Evolutionary conservation across 2,797 vertebrate species (phyloP).

Genomic region (Sebastes taczanowskii): DNA sequence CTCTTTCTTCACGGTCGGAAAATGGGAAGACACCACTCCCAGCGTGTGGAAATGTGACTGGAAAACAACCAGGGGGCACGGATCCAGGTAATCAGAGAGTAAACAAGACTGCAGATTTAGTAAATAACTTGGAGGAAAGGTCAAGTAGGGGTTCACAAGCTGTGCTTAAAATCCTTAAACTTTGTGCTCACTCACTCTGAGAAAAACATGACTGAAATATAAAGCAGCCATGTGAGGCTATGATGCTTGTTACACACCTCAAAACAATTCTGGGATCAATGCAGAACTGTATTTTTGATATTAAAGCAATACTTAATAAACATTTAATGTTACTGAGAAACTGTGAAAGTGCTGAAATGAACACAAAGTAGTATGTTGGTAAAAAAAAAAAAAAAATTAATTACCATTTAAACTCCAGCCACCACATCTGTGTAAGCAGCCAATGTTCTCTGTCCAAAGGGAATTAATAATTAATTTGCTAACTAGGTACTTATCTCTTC

Average conservation of each 20-base stretch:
- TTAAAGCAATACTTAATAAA: not conserved
- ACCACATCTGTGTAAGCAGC: not conserved
- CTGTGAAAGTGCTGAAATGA: not conserved
- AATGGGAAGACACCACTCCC: constrained; percentile 25
- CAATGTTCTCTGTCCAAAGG: not conserved
- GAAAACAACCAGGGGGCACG: constrained; percentile 66
- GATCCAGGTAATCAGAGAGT: constrained; percentile 58
- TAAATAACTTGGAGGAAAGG: constrained; percentile 58
- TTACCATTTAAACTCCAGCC: not conserved
- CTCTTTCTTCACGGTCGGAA: constrained; percentile 35
- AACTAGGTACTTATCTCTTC: not conserved
- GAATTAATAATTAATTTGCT: constrained; percentile 1
- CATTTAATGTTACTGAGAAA: not conserved
- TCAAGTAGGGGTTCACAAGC: constrained; percentile 29
- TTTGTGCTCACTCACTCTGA: constrained; percentile 1
- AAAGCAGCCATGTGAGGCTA: not conserved
- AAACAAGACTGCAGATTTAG: constrained; percentile 57
- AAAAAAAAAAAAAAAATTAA: not conserved
- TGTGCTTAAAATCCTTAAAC: constrained; percentile 38
- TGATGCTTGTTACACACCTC: not conserved
- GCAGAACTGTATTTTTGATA: not conserved
- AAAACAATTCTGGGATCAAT: not conserved
- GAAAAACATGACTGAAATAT: not conserved
- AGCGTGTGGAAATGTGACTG: constrained; percentile 57
- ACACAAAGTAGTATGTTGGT: not conserved